A percentile compares a stretch with the other conserved stretches of the same genome.
phyloP scores from a whole-genome alignment of 2,888 invertebrate genomes.

The Copidosoma aretas region DNA sequence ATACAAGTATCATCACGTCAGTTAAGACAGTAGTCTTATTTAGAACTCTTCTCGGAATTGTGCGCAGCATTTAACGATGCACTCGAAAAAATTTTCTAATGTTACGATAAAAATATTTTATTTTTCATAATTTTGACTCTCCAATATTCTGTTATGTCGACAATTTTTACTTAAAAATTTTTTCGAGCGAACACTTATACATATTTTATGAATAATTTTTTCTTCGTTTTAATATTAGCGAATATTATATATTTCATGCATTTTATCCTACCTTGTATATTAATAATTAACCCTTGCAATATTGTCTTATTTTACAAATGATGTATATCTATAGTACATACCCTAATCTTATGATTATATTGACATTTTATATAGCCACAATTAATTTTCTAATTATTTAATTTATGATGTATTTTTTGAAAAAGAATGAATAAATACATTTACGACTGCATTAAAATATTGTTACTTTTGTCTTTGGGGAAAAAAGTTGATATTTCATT shows the following conservation, averaged over 20 bases:
- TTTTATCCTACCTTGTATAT: conserved; percentile 39
- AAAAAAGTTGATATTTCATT: too few species aligned
- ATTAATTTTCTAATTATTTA: not conserved
- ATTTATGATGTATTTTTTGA: too few species aligned
- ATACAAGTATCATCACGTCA: conserved; percentile 46
- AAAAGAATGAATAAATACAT: too few species aligned
- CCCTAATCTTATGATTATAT: conserved; percentile 16
- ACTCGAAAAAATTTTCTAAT: conserved; percentile 29
- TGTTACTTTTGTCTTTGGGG: too few species aligned
- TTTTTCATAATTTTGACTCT: not conserved
- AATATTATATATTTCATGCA: conserved; percentile 13
- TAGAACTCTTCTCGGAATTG: conserved; percentile 48
- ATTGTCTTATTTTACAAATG: conserved; percentile 20
- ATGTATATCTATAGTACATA: conserved; percentile 3
- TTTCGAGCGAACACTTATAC: conserved; percentile 22
- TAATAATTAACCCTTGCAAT: conserved; percentile 11
- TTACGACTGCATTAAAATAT: too few species aligned
- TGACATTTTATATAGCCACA: conserved; percentile 26
- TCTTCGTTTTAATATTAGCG: conserved; percentile 9
- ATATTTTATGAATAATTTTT: conserved; percentile 1
- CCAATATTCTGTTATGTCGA: conserved; percentile 6
- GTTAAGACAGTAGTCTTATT: conserved; percentile 40
- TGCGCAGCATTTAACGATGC: conserved; percentile 50
- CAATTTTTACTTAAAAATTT: conserved; percentile 19
- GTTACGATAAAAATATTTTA: conserved; percentile 8